Evolutionary conservation across 2,888 invertebrate species (phyloP), one percentile per base, ranked within the genome.

Genomic region (Labia minor): DNA sequence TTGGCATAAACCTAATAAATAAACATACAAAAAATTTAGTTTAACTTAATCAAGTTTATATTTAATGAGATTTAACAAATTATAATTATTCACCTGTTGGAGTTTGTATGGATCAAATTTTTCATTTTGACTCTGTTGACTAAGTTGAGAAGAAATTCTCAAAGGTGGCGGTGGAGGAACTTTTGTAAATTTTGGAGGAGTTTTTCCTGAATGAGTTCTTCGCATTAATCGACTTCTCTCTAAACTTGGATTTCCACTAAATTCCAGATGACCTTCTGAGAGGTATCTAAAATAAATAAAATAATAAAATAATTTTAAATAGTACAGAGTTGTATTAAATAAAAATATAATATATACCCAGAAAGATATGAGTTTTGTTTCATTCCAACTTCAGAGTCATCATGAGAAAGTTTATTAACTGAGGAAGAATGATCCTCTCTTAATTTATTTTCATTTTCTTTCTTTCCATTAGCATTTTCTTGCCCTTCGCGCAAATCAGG

Each of bases 221-320:
- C 92, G 82, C 92, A 93, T 92, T 68, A 92, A 79, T 74, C 89
- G 89, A 77, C 92, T 92, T 70, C 90, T 83, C 75, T 92, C 92
- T 66, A 92, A 81, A 76, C 91, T 92, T 0, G 92, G 90, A 65
- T 76, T 77, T 33, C 83, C 84, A 19, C 84, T 81, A 74, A 87
- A 90, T 73, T 93, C 92, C 68, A 92, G 80, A 76, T 92, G 92
- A 0, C 92, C 92, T 77, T 93, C 92, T 0, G 92, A 92, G 70
- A 92, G 80, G 75, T 93, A 92, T 4, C 92, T 92, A 73, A 49
- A 49, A 49, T 49, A 49, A 49, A n/a, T n/a, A n/a, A n/a, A 49
- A 49, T 11, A 33, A 33, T 8, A 33, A 6, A 33, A 33, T 33
- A 8, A 33, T 33, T 11, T 8, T 8, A 33, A 33, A 33, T 6